Base-by-base conservation (phyloP, 2,113 vertebrate species). In the Bos javanicus region DNA sequence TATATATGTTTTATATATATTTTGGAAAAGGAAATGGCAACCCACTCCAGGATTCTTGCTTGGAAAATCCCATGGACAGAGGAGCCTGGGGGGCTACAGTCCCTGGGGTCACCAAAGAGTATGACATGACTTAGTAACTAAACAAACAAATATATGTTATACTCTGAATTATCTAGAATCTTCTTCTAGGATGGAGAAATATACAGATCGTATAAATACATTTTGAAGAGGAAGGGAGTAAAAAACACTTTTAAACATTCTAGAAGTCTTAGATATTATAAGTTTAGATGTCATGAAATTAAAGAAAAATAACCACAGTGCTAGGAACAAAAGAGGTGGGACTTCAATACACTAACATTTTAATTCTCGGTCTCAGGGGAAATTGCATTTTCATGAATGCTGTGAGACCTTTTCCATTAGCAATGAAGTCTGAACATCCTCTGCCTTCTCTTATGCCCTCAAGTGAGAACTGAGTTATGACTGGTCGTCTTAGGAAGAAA, bases 401-500 rank as follows among this genome's bases (percentile, higher is more conserved):
- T 71, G 52, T 81, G 81, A 89, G 60, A 52, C 43, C 48, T 97
- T 82, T 96, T 50, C 94, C 97, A 92, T 97, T 90, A 97, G 85
- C 95, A 52, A 23, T 0, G n/a, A 84, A 89, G 90, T 84, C 94
- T 50, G 36, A 56, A 54, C 57, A 54, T 82, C 93, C 60, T 62
- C 97, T 21, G 28, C 84, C 83, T 95, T 96, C 89, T 93, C 71
- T n/a, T 87, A 33, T 87, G 80, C 94, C 90, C 94, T 91, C 83
- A 39, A 96, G 95, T 98, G 98, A 98, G 98, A 98, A 81, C 89
- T 97, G 96, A 98, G 26, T 88, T 97, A 97, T 97, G 97, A 87
- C 86, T 98, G 97, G 87, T 80, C 93, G 23, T 94, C 84, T 43
- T 71, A 56, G 85, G 81, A 97, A 98, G 97, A 98, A 96, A 98